Evolutionary conservation across 2,113 vertebrate species (phyloP), one percentile per base, ranked within the genome.

Genomic region (Prochilodus magdalenae): DNA sequence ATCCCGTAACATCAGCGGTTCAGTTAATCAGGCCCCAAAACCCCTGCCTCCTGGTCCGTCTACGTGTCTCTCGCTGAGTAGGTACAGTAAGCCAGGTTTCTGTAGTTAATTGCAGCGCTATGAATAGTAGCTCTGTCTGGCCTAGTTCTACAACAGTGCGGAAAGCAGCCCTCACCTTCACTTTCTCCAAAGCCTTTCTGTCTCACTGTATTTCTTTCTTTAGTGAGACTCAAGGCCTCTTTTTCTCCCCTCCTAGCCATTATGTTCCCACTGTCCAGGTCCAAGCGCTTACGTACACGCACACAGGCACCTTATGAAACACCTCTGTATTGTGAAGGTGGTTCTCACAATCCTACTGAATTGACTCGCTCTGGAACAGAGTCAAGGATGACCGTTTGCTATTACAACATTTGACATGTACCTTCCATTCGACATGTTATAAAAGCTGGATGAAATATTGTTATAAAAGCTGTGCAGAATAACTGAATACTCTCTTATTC

Each of bases 81-180:
- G 36, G 81, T 71, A 75, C 70, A 65, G 47, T 36, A 72, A 53
- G 63, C 24, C 67, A 33, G 70, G 55, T 70, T 83, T 18, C 67
- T 74, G 70, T 77, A 80, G 65, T 69, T 87, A 85, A 85, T 85
- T 85, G 81, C 47, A 36, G 47, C 30, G 36, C 84, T 87, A 85
- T 85, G 72, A 85, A 87, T 85, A 85, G 84, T 75, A 44, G 12
- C 22, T 73, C 67, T 82, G 69, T 65, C 67, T 85, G 81, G 24
- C 86, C 86, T 83, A 85, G 63, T 84, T 85, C 63, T 83, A 27
- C 24, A 67, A 30, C 60, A 71, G 63, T 14, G 12, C 55, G 66
- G 78, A 79, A 87, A 85, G 40, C 73, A 55, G 69, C 69, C n/a
- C 69, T 87, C 53, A 75, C 47, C 80, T 81, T 81, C 73, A 72